Base-by-base conservation (phyloP, 2,797 vertebrate genomes). In the Psittacula derbiana region DNA sequence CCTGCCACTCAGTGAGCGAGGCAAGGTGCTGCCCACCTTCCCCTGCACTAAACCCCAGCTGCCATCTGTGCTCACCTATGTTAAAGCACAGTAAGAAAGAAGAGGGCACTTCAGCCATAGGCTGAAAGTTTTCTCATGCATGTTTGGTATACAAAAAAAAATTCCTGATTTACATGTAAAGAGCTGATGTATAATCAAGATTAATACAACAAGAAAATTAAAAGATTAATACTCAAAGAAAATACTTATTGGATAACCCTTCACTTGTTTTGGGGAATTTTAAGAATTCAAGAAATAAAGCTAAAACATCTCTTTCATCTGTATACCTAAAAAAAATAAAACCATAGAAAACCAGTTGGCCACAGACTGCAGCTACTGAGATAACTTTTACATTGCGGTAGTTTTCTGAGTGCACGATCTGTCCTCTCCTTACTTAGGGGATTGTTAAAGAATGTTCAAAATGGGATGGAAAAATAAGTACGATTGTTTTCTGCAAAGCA, bases 181-280 rank as follows among this genome's bases (percentile, higher is more conserved):
- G 91, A 98, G 96, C 96, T 96, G 93, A 97, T 95, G 97, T 96
- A 94, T 93, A 97, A 97, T 93, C 80, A 95, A 97, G 86, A 97
- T 97, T 93, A 79, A 87, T 95, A 97, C 83, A 80, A 90, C 31
- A n/a, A 55, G 30, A n/a, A 55, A n/a, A 55, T 55, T 15, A n/a
- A 55, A 55, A n/a, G 53, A n/a, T 55, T 21, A 55, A 10, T 96
- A 97, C 49, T 95, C 86, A 97, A 95, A 83, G 78, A 95, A 97
- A 97, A 82, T 81, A 85, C 72, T 95, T 78, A 66, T 82, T 33
- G 92, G 97, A 96, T 80, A 97, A 97, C 92, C 44, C 89, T 92
- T 92, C 93, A 94, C 87, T 96, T 97, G 20, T 95, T 96, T 95
- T 88, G 80, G 90, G 95, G 95, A 97, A 96, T 94, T 94, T 87